Evolutionary conservation across 2,888 invertebrate species (phyloP).

Genomic region (Lomographa bimaculata): DNA sequence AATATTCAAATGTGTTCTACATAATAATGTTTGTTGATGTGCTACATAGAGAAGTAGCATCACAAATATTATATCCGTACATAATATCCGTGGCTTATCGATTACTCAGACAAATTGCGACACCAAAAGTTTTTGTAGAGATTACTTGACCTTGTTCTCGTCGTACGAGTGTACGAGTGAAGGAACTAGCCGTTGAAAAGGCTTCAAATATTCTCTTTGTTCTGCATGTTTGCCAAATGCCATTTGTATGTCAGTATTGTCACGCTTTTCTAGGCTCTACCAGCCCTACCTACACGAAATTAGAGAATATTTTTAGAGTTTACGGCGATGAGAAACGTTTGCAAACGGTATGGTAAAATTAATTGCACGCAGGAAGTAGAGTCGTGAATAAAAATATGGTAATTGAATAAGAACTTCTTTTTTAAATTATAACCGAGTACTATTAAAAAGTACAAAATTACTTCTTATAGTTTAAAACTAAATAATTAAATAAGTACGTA

Average conservation of each 20-base stretch:
- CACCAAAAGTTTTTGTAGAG: constrained; percentile 34
- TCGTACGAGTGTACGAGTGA: constrained; percentile 46
- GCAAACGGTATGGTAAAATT: too few relatives aligned
- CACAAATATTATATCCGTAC: constrained; percentile 8
- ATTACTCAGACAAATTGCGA: constrained; percentile 31
- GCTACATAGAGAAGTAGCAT: constrained; percentile 4
- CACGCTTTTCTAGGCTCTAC: constrained; percentile 38
- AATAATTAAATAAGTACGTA: too few relatives aligned
- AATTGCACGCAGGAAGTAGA: too few relatives aligned
- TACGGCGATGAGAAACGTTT: too few relatives aligned
- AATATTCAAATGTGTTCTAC: constrained; percentile 8
- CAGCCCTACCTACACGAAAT: constrained; percentile 2
- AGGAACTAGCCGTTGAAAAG: constrained; percentile 51
- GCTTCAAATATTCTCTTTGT: constrained; percentile 58
- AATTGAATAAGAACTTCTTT: too few relatives aligned
- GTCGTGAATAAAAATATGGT: too few relatives aligned
- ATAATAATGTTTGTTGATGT: constrained; percentile 5
- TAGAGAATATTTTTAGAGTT: too few relatives aligned
- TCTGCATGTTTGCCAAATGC: constrained; percentile 60
- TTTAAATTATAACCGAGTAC: too few relatives aligned
- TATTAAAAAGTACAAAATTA: too few relatives aligned
- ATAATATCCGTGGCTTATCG: constrained; percentile 25
- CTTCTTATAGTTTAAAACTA: too few relatives aligned
- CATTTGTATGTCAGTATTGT: constrained; percentile 62
- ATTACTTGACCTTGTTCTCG: constrained; percentile 54